phyloP scores from a whole-genome alignment of 2,797 vertebrate species.

The Manis crassicaudata region DNA sequence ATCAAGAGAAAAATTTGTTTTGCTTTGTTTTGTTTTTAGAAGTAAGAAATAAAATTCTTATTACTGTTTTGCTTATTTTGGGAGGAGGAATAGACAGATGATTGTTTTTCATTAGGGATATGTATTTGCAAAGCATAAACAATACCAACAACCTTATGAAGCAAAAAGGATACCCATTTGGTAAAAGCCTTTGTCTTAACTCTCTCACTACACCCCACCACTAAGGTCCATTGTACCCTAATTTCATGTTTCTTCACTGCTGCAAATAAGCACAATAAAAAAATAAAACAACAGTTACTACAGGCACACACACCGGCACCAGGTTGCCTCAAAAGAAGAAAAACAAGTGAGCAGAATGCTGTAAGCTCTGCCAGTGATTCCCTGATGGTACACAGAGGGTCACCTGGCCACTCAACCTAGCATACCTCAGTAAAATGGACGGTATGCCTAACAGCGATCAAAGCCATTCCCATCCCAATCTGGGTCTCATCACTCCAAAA shows the following conservation, averaged over 20 bases:
- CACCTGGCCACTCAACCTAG: background rate
- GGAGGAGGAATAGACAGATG: background rate
- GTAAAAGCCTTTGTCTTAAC: background rate
- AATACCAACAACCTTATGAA: background rate
- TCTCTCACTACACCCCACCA: background rate
- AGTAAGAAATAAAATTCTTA: background rate
- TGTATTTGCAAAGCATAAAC: slow-evolving; percentile 7
- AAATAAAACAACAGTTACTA: background rate
- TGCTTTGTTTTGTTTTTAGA: background rate
- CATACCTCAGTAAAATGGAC: background rate
- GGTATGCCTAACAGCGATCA: background rate
- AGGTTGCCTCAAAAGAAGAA: background rate
- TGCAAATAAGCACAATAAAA: background rate
- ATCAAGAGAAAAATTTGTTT: background rate
- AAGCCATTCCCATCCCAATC: background rate
- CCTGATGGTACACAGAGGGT: background rate
- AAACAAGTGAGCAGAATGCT: background rate
- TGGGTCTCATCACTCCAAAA: slow-evolving; percentile 11
- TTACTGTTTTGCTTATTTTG: background rate
- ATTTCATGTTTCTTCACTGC: background rate
- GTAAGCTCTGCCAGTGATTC: background rate
- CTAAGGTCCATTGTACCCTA: background rate
- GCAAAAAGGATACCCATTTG: background rate
- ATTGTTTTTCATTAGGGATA: slow-evolving; percentile 30
- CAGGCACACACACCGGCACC: background rate